phyloP scores from a whole-genome alignment of 2,113 vertebrate genomes.

The Meles meles region DNA sequence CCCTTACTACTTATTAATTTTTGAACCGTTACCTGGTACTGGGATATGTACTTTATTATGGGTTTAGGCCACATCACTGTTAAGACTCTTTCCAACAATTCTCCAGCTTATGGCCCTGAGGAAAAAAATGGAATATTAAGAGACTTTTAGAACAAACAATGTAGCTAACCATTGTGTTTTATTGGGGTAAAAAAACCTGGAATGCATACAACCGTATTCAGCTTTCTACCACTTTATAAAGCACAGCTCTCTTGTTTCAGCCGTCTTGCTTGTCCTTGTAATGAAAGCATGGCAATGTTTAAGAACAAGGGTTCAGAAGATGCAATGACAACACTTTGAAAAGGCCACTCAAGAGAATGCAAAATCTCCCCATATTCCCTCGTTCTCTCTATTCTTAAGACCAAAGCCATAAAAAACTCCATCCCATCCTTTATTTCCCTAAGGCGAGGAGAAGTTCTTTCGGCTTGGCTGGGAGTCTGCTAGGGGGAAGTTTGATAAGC shows the following conservation, averaged over 20 bases:
- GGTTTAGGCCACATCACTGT: background rate
- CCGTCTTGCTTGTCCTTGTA: background rate
- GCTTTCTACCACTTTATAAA: slow-evolving; percentile 7
- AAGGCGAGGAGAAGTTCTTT: background rate
- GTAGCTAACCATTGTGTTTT: slow-evolving; percentile 1
- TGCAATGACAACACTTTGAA: background rate
- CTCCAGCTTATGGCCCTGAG: background rate
- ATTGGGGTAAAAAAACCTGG: background rate
- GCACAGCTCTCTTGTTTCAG: background rate
- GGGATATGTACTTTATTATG: background rate
- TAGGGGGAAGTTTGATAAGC: background rate
- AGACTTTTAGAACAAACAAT: slow-evolving; percentile 34
- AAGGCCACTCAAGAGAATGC: background rate
- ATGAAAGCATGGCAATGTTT: background rate
- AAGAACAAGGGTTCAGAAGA: background rate
- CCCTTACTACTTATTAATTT: slow-evolving; percentile 19
- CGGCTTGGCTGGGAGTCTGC: background rate
- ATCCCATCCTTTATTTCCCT: background rate
- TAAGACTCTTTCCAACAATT: background rate
- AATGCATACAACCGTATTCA: background rate
- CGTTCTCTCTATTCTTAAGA: background rate
- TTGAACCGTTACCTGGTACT: background rate
- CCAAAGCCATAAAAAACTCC: background rate
- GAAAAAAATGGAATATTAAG: background rate
- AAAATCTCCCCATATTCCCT: background rate